phyloP scores from a whole-genome alignment of 1,140 invertebrate genomes.

The Maniola jurtina region DNA sequence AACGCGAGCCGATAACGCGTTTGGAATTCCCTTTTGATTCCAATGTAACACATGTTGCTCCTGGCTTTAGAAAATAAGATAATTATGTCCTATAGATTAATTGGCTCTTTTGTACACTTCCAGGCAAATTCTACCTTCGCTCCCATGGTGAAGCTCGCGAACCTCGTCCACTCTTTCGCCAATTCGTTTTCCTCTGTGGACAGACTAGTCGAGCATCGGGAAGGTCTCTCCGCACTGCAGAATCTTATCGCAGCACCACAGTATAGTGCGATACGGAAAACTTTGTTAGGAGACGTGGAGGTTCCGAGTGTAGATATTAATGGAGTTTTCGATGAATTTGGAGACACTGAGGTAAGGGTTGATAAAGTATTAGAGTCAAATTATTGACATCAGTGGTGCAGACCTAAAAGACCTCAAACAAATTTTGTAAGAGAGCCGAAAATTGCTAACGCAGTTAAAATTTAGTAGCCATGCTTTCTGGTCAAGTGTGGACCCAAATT shows the following conservation, averaged over 20 bases:
- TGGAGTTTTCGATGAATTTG: conserved; percentile 57
- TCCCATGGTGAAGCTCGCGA: conserved; percentile 76
- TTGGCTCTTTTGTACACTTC: conserved; percentile 6
- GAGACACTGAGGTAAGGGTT: conserved; percentile 54
- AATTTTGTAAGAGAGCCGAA: too few species aligned
- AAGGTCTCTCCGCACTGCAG: conserved; percentile 69
- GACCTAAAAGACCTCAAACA: too few species aligned
- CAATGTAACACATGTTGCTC: too few species aligned
- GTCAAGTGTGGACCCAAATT: too few species aligned
- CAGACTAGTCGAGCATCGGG: conserved; percentile 68
- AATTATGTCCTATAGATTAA: too few species aligned
- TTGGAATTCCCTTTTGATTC: too few species aligned
- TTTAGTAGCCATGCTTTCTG: too few species aligned
- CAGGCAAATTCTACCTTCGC: conserved; percentile 81
- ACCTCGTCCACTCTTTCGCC: conserved; percentile 73
- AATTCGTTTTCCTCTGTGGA: conserved; percentile 70
- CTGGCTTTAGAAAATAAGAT: too few species aligned
- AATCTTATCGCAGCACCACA: conserved; percentile 56
- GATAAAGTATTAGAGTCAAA: background rate
- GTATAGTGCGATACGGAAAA: conserved; percentile 40
- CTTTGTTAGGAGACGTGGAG: conserved; percentile 40
- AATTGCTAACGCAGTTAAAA: too few species aligned
- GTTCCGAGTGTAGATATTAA: conserved; percentile 54
- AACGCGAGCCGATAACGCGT: too few species aligned
- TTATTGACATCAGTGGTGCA: too few species aligned